A percentile compares a stretch with the other conserved stretches of the same genome.
phyloP scores from a whole-genome alignment of 2,888 invertebrate species.

The Phanerotoma sp. region DNA sequence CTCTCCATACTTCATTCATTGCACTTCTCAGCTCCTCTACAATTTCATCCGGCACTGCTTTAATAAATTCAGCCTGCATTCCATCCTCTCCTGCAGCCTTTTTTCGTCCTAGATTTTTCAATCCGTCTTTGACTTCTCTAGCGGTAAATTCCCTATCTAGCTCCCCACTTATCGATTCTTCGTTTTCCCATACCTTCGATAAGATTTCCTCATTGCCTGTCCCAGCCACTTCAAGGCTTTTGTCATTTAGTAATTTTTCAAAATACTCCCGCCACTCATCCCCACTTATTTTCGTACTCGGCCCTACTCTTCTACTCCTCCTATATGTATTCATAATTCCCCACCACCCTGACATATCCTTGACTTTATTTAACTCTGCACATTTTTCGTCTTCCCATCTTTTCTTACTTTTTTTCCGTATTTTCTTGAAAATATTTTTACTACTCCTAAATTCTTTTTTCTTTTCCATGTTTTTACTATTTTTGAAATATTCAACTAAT shows the following conservation, averaged over 20 bases:
- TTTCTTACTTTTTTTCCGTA: background rate
- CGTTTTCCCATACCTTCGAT: no score
- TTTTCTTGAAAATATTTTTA: background rate
- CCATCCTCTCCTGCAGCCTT: constrained; percentile 13
- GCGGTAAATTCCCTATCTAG: no score
- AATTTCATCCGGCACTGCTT: background rate
- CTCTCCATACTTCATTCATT: background rate
- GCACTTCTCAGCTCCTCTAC: background rate
- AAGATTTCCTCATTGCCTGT: background rate
- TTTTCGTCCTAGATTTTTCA: background rate
- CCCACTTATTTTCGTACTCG: constrained; percentile 10
- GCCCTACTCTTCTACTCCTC: background rate
- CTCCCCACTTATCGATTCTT: no score
- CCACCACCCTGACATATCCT: background rate
- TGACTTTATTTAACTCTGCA: background rate
- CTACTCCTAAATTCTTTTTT: constrained; percentile 10
- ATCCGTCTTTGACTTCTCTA: background rate
- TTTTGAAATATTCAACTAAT: background rate
- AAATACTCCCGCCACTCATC: background rate
- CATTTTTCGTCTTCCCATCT: background rate
- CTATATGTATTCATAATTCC: background rate
- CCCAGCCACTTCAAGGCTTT: background rate
- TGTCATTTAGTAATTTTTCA: background rate
- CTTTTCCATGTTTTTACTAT: background rate
- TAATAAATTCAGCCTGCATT: constrained; percentile 19